A percentile compares a stretch with the other conserved stretches of the same genome.
phyloP scores from a whole-genome alignment of 2,113 vertebrate species.

The Urocynchramus pylzowi region DNA sequence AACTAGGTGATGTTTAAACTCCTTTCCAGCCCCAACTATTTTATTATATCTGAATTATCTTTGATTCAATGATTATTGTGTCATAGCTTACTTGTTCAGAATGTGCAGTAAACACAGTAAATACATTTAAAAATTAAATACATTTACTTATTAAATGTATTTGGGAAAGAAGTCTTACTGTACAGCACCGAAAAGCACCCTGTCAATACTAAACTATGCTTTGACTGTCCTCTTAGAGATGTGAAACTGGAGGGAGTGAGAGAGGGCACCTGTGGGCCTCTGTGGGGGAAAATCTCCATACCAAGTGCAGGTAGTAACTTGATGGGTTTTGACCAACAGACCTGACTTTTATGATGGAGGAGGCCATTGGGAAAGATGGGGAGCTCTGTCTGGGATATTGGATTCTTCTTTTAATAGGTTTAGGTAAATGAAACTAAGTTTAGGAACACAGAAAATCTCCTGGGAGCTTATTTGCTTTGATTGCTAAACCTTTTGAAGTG shows the following conservation, averaged over 20 bases:
- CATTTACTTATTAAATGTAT: neutral
- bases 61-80: neutral
- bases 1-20: neutral
- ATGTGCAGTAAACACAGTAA: no score
- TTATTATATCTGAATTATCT: neutral
- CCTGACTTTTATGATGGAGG: neutral
- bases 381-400: neutral
- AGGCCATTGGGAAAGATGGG: neutral
- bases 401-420: neutral
- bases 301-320: neutral
- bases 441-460: neutral
- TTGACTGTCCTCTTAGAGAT: neutral
- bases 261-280: neutral
- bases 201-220: neutral
- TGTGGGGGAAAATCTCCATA: neutral
- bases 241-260: neutral
- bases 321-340: neutral
- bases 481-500: conserved; percentile 28
- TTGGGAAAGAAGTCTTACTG: neutral
- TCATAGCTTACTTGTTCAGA: neutral
- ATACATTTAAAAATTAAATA: no score
- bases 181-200: neutral
- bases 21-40: neutral
- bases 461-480: conserved; percentile 40
- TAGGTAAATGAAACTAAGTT: neutral